Base-by-base conservation (phyloP, 2,113 vertebrate genomes). In the Cebus imitator region DNA sequence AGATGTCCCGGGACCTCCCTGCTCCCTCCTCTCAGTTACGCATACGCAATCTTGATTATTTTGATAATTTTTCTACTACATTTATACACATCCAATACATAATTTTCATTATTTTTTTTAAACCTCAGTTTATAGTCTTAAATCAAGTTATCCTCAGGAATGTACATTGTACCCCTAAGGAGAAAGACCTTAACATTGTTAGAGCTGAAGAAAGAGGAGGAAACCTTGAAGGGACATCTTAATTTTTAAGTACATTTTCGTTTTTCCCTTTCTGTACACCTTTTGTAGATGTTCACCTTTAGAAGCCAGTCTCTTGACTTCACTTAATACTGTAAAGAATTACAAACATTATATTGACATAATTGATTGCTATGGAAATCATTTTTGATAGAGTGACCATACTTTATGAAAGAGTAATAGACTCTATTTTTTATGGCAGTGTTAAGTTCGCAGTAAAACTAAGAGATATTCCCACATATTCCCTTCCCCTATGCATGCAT, bases 241-340 rank as follows among this genome's bases (percentile, higher is more conserved):
- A 82, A 61, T 68, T 90, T 52, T 30, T 40, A 48, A 90, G 2
- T 20, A 25, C 1, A 40, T 73, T 88, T 91, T 98, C 30, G 9
- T 84, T 43, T 78, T 37, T 1, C 80, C 72, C 18, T 97, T 43
- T 78, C 0, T 68, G 2, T 80, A 92, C 94, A 32, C 27, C 64
- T 94, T 96, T 75, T 76, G 72, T 93, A 79, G 17, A 58, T 94
- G 1, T 72, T 43, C 91, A 27, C 89, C 90, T 96, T 87, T n/a
- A 43, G 21, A 89, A 83, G 4, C 30, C 16, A 85, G 4, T 23
- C 83, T 97, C 92, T 96, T 48, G 25, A 73, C 72, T 96, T 97
- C 45, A 81, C 57, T 35, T 94, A 66, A 66, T 5, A 4, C 35
- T 75, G 23, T 64, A 72, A 50, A 30, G 48, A 95, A 81, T 94